phyloP scores from a whole-genome alignment of 2,888 invertebrate species.

The Lingula anatina region DNA sequence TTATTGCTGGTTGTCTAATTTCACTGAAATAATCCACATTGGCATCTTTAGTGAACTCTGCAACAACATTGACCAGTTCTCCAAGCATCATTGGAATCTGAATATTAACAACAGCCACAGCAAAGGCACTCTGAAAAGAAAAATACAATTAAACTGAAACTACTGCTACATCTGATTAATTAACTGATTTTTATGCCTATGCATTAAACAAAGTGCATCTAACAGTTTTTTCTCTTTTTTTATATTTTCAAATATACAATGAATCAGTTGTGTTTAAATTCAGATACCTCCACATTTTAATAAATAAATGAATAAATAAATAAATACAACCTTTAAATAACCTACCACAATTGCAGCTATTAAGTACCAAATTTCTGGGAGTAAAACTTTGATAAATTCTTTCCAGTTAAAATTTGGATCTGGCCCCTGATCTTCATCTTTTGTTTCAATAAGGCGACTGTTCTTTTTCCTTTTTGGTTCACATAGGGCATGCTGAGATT shows the following conservation, averaged over 20 bases:
- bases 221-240: too few species aligned
- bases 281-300: too few species aligned
- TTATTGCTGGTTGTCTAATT: conserved; percentile 62
- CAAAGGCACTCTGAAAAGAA: conserved; percentile 72
- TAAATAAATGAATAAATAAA: too few species aligned
- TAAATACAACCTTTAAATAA: conserved; percentile 25
- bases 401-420: conserved; percentile 72
- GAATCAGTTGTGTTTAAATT: too few species aligned
- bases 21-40: conserved; percentile 28
- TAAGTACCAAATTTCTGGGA: conserved; percentile 72
- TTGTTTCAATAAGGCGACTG: too few species aligned
- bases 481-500: not conserved
- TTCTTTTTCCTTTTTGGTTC: not conserved
- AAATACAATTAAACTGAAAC: too few species aligned
- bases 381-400: conserved; percentile 67
- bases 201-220: too few species aligned
- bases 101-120: conserved; percentile 82
- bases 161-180: too few species aligned
- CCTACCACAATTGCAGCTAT: conserved; percentile 74
- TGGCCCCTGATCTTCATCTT: conserved; percentile 7
- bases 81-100: conserved; percentile 83
- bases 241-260: too few species aligned
- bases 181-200: too few species aligned
- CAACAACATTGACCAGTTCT: conserved; percentile 72
- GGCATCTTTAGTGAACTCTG: conserved; percentile 50